These are phyloP conservation scores for Cosmia pyralina DNA, from an alignment of 2,888 invertebrate genomes.

Conservation along the genomic window DNA sequence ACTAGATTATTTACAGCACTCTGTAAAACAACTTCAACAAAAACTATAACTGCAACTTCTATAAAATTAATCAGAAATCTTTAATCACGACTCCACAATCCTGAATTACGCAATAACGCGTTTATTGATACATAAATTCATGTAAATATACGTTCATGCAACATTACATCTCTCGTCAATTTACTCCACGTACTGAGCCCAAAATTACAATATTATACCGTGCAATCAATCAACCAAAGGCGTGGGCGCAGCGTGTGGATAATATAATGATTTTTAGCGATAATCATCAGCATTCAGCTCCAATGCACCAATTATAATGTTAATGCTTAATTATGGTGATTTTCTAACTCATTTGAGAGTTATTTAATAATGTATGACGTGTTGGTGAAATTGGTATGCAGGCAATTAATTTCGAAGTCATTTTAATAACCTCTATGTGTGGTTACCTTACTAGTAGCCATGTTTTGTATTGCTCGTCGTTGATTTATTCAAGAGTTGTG, in stretches of 20 bases:
- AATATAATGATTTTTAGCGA: slow-evolving; percentile 59
- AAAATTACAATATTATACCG: slow-evolving; percentile 55
- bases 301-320: slow-evolving; percentile 50
- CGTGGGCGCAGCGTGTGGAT: slow-evolving; percentile 54
- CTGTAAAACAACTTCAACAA: not conserved
- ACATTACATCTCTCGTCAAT: slow-evolving; percentile 34
- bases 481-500: not conserved
- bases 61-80: not conserved
- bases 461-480: not conserved
- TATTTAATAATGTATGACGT: slow-evolving; percentile 14
- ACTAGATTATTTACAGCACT: not conserved
- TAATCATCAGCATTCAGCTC: slow-evolving; percentile 54
- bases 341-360: slow-evolving; percentile 37
- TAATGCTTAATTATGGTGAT: slow-evolving; percentile 29
- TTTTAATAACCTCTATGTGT: slow-evolving; percentile 1
- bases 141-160: slow-evolving; percentile 13
- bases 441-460: not conserved
- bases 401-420: slow-evolving; percentile 14
- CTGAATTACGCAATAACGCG: not conserved
- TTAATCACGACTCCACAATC: not conserved
- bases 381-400: slow-evolving; percentile 15
- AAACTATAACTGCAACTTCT: too few relatives aligned
- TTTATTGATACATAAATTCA: slow-evolving; percentile 21
- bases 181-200: slow-evolving; percentile 6
- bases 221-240: slow-evolving; percentile 58